These are phyloP conservation scores for Pegoplata infirma DNA, from an alignment of 2,888 invertebrate species.

Conservation along the genomic window DNA sequence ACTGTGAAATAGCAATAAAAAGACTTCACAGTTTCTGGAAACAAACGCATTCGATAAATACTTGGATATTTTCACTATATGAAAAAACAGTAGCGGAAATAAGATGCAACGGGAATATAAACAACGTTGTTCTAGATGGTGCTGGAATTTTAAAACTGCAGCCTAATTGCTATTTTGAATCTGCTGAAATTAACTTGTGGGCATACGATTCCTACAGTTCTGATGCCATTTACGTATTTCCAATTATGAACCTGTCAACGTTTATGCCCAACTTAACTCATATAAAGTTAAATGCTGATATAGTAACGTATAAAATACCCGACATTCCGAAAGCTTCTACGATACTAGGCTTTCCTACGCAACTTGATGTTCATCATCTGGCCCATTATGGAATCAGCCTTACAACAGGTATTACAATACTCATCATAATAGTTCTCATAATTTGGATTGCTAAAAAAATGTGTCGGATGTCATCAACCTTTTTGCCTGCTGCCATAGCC, in stretches of 20 bases:
- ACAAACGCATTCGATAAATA: neutral
- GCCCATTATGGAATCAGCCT: neutral
- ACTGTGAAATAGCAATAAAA: no score
- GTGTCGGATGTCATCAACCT: no score
- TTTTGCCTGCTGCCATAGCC: neutral
- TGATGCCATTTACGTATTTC: neutral
- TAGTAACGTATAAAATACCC: neutral
- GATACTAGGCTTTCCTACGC: neutral
- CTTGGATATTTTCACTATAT: neutral
- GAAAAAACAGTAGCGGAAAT: neutral
- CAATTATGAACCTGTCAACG: neutral
- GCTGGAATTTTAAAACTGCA: neutral
- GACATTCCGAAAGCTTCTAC: neutral
- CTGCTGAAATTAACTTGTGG: neutral
- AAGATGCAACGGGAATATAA: no score
- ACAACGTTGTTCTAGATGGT: neutral
- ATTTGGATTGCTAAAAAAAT: no score
- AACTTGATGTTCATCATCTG: no score
- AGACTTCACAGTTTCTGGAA: no score
- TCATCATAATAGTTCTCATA: neutral
- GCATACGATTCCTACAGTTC: neutral
- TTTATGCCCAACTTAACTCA: no score
- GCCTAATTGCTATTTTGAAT: neutral
- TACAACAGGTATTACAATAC: neutral
- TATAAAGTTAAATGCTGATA: no score